These are phyloP conservation scores for Tiliqua scincoides DNA, from an alignment of 2,113 vertebrate species.

Conservation along the genomic window DNA sequence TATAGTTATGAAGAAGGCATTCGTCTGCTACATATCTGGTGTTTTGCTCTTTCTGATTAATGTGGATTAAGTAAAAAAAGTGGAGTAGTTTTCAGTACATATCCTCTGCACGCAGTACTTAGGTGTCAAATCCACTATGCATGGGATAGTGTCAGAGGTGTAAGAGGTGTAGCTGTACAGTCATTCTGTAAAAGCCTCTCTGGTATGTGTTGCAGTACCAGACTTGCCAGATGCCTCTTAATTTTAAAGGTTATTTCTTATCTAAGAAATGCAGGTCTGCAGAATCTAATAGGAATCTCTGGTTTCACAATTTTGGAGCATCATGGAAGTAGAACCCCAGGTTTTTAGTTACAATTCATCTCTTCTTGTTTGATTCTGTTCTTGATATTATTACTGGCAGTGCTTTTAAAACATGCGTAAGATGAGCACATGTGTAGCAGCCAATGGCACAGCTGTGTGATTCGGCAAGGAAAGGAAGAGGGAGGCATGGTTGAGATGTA, in stretches of 20 bases:
- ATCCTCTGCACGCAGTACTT: too few species aligned
- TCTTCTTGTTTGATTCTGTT: not conserved
- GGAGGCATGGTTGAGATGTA: too few species aligned
- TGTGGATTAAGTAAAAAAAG: not conserved
- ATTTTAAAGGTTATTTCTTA: too few species aligned
- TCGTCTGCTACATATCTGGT: not conserved
- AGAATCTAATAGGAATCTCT: not conserved
- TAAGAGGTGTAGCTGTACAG: not conserved
- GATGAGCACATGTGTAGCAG: too few species aligned
- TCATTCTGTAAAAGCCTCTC: not conserved
- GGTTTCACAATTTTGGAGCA: not conserved
- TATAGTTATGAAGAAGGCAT: conserved; percentile 28
- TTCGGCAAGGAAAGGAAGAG: not conserved
- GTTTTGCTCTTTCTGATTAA: not conserved
- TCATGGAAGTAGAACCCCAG: not conserved
- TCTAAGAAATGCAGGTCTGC: too few species aligned
- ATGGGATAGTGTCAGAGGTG: too few species aligned
- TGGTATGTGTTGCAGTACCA: not conserved
- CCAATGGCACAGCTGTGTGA: not conserved
- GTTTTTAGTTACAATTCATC: not conserved
- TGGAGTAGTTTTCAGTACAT: not conserved
- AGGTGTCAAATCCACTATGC: too few species aligned
- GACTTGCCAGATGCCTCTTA: not conserved
- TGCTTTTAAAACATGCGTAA: not conserved
- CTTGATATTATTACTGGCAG: not conserved